Evolutionary conservation across 2,113 vertebrate genomes (phyloP), one percentile per base, ranked within the genome.

Genomic region (Gymnogyps californianus): DNA sequence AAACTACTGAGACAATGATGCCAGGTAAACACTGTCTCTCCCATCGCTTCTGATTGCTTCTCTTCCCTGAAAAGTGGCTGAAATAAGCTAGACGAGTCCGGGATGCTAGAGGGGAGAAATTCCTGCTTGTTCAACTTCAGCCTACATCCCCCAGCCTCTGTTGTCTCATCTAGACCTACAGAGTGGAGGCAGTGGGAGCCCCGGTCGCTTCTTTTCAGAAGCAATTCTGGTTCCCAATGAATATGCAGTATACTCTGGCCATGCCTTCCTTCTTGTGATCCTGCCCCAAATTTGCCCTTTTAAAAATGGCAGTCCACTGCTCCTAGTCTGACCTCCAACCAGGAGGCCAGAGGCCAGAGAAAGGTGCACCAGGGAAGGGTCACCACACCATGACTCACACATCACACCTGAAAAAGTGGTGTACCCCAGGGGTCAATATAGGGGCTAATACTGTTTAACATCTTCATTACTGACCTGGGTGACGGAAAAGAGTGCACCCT

Each of bases 241-340:
- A 40, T 34, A 34, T 1, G 8, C 0, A 0, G 7, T 24, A 19
- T 14, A 22, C 4, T n/a, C 74, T 54, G 57, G 9, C 26, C 20
- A 6, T 26, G 16, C 16, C 42, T 81, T 84, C 16, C 42, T 81
- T 84, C 42, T 51, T 49, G 26, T 79, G 74, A 40, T 42, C 40
- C 44, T 25, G 31, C 32, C 51, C 65, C 38, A 42, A 4, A 34
- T 59, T 40, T 67, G 14, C 47, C 10, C 16, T 79, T 66, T 83
- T 31, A 61, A 67, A 87, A 42, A 31, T 5, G 7, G 9, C 16
- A 26, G 17, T 15, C 51, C 16, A 7, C 36, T 57, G 47, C 14
- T 72, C 16, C 54, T 31, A 12, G 24, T 24, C 59, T 58, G 55
- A 25, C 34, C 80, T 89, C 67, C 34, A 52, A 40, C 25, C 40